Percentiles rank a stretch among this genome's conserved stretches.
Evolutionary conservation across 1,140 invertebrate genomes (phyloP).

Genomic region (Cotesia vestalis): DNA sequence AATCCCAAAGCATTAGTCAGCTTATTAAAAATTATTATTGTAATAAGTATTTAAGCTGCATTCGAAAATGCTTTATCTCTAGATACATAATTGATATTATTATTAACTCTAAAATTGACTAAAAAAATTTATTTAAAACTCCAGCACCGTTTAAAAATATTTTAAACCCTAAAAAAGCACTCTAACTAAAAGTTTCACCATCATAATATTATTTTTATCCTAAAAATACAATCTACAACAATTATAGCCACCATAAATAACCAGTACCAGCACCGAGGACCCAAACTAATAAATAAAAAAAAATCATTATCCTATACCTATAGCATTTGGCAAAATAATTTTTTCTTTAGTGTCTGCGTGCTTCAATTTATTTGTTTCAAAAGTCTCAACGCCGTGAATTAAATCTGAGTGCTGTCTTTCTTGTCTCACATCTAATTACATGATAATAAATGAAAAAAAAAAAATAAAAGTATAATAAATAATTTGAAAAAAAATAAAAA

Average conservation of each 20-base stretch:
- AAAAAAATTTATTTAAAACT: too few relatives aligned
- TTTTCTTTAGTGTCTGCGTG: constrained; percentile 82
- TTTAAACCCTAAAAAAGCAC: too few relatives aligned
- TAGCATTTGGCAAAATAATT: constrained; percentile 79
- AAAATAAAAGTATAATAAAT: not conserved
- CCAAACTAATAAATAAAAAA: constrained; percentile 4
- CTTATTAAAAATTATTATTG: too few relatives aligned
- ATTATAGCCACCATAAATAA: not conserved
- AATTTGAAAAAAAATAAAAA: not conserved
- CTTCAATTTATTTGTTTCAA: constrained; percentile 75
- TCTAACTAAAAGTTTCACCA: too few relatives aligned
- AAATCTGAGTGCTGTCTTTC: constrained; percentile 78
- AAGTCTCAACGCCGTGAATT: constrained; percentile 78
- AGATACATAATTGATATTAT: too few relatives aligned
- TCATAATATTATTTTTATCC: too few relatives aligned
- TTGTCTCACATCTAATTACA: constrained; percentile 75
- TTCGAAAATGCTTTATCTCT: too few relatives aligned
- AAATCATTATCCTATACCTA: constrained; percentile 70
- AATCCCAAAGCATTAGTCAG: too few relatives aligned
- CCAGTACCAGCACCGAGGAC: not conserved
- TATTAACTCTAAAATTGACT: too few relatives aligned
- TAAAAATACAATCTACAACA: too few relatives aligned
- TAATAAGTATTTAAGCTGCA: too few relatives aligned
- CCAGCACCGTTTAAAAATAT: too few relatives aligned
- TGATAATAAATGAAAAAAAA: constrained; percentile 9